These are phyloP conservation scores for Dolichoris vasculosae DNA, from an alignment of 1,140 invertebrate genomes.

Conservation along the genomic window DNA sequence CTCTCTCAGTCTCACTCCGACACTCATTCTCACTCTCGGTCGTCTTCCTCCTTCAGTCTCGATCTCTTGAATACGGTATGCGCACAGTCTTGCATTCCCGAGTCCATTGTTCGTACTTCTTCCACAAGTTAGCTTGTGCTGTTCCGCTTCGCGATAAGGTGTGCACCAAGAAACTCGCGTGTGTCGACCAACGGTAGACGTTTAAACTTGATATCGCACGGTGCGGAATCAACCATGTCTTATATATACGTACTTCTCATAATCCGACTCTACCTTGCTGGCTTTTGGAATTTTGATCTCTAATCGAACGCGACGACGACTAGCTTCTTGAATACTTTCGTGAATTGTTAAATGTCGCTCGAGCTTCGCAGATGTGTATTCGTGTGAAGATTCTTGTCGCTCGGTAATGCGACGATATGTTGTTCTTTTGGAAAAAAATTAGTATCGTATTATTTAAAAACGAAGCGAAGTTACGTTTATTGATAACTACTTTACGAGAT, in stretches of 20 bases:
- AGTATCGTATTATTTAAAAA: too few species aligned
- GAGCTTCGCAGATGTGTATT: too few species aligned
- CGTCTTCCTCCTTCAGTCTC: background rate
- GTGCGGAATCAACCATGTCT: slow-evolving; percentile 13
- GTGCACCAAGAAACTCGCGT: slow-evolving; percentile 26
- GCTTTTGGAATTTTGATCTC: background rate
- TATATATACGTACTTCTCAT: background rate
- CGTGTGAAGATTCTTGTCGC: too few species aligned
- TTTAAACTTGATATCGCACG: slow-evolving; percentile 35
- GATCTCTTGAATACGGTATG: background rate
- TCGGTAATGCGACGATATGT: too few species aligned
- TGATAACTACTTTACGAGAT: too few species aligned
- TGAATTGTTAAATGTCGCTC: too few species aligned
- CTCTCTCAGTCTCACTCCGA: slow-evolving; percentile 9
- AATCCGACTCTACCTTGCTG: background rate
- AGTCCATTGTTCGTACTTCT: slow-evolving; percentile 41
- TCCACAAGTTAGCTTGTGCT: background rate
- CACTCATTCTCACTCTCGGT: slow-evolving; percentile 4
- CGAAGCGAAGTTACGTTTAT: too few species aligned
- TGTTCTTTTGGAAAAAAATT: too few species aligned
- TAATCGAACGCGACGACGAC: background rate
- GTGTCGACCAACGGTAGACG: background rate
- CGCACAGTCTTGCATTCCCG: background rate
- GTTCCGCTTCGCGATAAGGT: slow-evolving; percentile 24
- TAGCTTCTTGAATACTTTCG: too few species aligned